Conservation (phyloP, 2,797 vertebrate genomes). For the Hylomyscus alleni region DNA sequence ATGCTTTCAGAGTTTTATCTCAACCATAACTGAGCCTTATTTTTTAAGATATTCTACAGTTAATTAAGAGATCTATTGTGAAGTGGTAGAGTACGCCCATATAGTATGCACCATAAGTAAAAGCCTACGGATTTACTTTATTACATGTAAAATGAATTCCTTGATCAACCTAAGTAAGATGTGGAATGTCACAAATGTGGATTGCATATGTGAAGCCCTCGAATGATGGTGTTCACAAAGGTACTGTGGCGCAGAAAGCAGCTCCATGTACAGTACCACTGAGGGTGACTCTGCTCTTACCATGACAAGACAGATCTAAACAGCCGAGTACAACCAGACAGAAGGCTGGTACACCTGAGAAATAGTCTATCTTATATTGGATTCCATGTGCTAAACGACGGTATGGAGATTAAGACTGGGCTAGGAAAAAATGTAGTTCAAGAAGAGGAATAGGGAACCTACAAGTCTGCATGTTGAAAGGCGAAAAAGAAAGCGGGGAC, state of each 20-base stretch:
- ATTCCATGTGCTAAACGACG: slow-evolving; percentile 4
- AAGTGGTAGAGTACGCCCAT: fast-evolving
- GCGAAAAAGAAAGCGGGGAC: not conserved
- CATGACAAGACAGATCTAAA: not conserved
- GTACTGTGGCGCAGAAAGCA: not conserved
- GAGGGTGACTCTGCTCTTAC: not conserved
- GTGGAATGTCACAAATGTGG: not conserved
- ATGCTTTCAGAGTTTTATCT: not conserved
- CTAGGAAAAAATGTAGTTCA: not conserved
- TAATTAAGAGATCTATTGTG: not conserved
- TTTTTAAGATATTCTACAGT: not conserved
- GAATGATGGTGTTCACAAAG: not conserved
- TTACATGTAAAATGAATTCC: not conserved
- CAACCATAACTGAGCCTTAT: not conserved
- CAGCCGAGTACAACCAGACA: not conserved
- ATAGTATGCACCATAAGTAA: not conserved
- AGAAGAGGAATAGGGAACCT: not conserved
- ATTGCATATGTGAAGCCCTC: not conserved
- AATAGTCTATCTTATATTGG: not conserved
- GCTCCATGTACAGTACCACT: not conserved
- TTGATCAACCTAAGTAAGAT: not conserved
- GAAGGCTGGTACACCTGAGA: not conserved
- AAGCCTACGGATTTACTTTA: not conserved
- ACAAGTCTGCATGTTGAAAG: not conserved
- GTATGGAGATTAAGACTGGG: not conserved